A percentile compares a stretch with the other conserved stretches of the same genome.
Evolutionary conservation across 1,140 invertebrate genomes (phyloP).

Genomic region (Xylocopa sonorina): DNA sequence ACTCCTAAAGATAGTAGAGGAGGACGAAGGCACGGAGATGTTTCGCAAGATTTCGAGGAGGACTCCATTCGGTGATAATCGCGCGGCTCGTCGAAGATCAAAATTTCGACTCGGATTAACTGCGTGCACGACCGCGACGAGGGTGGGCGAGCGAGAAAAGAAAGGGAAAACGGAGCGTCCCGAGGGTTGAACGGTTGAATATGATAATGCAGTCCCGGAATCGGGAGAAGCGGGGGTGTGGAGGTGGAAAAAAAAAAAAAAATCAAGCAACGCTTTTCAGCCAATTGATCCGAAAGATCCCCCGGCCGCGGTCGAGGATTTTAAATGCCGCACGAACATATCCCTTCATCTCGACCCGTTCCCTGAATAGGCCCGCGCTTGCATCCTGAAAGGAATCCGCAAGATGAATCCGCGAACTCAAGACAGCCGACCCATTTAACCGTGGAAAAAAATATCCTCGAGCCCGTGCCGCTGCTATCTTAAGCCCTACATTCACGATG

Average conservation of each 20-base stretch:
- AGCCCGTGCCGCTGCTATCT: constrained; percentile 44
- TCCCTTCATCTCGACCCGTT: constrained; percentile 39
- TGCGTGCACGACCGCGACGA: not conserved
- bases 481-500: constrained; percentile 53
- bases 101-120: constrained; percentile 25
- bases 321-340: constrained; percentile 40
- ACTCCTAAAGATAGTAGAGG: no score
- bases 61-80: not conserved
- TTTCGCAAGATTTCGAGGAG: not conserved
- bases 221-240: not conserved
- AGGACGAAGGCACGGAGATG: not conserved
- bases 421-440: constrained; percentile 58
- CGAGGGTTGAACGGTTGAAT: constrained; percentile 20
- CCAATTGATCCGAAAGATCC: constrained; percentile 47
- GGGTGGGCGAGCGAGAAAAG: not conserved
- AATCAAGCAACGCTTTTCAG: constrained; percentile 51
- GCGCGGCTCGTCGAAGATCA: not conserved
- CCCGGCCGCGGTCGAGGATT: constrained; percentile 15
- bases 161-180: not conserved
- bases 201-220: constrained; percentile 33
- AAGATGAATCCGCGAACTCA: constrained; percentile 54
- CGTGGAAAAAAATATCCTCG: constrained; percentile 41
- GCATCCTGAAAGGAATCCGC: constrained; percentile 48
- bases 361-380: constrained; percentile 33
- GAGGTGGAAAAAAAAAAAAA: not conserved